Percentiles rank a stretch among this genome's conserved stretches.
These are phyloP conservation scores for Tiliacea aurago DNA, from an alignment of 2,888 invertebrate species.

Conservation along the genomic window DNA sequence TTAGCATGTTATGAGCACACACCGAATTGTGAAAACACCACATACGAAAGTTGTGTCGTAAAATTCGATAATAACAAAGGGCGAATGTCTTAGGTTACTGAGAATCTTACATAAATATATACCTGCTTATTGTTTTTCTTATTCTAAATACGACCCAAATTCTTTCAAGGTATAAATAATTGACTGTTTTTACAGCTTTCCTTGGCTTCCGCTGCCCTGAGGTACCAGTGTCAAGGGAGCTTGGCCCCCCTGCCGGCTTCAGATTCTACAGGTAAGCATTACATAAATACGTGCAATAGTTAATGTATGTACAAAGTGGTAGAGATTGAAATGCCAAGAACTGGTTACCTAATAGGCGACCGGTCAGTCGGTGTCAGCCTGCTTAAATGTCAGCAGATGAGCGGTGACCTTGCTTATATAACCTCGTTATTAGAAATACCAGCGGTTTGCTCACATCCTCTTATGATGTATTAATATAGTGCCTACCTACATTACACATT, in stretches of 20 bases:
- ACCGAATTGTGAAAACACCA: slow-evolving; percentile 57
- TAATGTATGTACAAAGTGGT: slow-evolving; percentile 59
- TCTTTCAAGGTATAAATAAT: neutral
- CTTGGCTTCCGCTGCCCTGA: slow-evolving; percentile 95
- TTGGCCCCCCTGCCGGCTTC: slow-evolving; percentile 85
- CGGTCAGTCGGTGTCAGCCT: slow-evolving; percentile 79
- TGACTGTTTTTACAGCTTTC: slow-evolving; percentile 89
- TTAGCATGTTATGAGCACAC: slow-evolving; percentile 42
- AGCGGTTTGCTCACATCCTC: slow-evolving; percentile 77
- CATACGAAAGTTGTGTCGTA: slow-evolving; percentile 58
- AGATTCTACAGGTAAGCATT: slow-evolving; percentile 84
- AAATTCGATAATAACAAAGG: slow-evolving; percentile 35
- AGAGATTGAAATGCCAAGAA: slow-evolving; percentile 74
- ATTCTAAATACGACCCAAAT: neutral
- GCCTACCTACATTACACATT: slow-evolving; percentile 54
- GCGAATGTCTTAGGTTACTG: slow-evolving; percentile 21
- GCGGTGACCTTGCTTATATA: slow-evolving; percentile 86
- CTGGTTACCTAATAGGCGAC: slow-evolving; percentile 82
- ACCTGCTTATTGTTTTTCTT: neutral
- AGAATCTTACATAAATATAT: neutral
- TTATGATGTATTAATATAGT: slow-evolving; percentile 63
- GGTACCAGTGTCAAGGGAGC: slow-evolving; percentile 84
- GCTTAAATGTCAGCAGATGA: slow-evolving; percentile 86
- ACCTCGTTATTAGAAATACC: slow-evolving; percentile 84
- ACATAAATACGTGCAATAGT: slow-evolving; percentile 32